phyloP scores from a whole-genome alignment of 1,140 invertebrate genomes.

The Apolygus lucorum region DNA sequence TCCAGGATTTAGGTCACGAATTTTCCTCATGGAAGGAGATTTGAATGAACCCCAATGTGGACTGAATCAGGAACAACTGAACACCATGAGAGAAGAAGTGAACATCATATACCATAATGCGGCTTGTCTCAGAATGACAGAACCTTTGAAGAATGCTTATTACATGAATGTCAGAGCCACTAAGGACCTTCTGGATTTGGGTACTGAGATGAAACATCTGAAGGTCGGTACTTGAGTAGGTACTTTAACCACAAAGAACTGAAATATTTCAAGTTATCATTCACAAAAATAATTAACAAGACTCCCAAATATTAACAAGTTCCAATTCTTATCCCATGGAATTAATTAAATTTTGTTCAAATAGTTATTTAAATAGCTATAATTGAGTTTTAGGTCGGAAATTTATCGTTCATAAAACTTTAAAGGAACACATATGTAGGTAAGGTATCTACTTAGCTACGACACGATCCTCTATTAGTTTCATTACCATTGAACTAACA shows the following conservation, averaged over 20 bases:
- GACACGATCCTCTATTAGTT: too few species aligned
- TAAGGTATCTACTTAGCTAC: too few species aligned
- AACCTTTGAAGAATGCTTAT: constrained; percentile 43
- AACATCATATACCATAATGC: constrained; percentile 63
- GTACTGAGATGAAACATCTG: constrained; percentile 38
- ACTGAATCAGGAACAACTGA: constrained; percentile 51
- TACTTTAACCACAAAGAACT: background rate
- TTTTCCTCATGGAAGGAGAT: constrained; percentile 57
- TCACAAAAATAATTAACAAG: too few species aligned
- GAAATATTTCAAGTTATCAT: too few species aligned
- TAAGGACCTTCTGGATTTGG: constrained; percentile 31
- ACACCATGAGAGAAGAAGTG: constrained; percentile 49
- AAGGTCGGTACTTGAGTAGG: constrained; percentile 36
- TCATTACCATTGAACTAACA: too few species aligned
- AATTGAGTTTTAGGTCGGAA: too few species aligned
- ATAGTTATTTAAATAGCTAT: too few species aligned
- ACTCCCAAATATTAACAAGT: too few species aligned
- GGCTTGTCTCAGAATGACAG: constrained; percentile 57
- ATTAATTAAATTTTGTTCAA: too few species aligned
- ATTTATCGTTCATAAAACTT: too few species aligned
- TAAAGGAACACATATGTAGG: too few species aligned
- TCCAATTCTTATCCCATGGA: too few species aligned
- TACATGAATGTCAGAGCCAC: constrained; percentile 36
- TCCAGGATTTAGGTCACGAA: constrained; percentile 48
- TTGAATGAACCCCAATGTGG: constrained; percentile 56